phyloP scores from a whole-genome alignment of 1,140 invertebrate genomes.

The Drosophila nannoptera region DNA sequence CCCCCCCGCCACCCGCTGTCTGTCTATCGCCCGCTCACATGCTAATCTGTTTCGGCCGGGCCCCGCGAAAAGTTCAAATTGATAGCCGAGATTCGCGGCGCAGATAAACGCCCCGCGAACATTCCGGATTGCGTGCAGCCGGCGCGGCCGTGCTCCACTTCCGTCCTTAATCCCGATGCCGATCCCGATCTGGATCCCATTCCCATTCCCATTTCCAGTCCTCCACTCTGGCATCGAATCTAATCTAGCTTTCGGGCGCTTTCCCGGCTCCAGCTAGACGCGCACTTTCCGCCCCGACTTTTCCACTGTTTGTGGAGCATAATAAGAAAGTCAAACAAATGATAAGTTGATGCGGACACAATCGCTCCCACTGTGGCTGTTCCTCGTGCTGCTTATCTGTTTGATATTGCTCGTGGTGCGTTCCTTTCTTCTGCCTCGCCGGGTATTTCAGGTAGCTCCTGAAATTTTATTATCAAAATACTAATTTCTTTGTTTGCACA shows the following conservation, averaged over 20 bases:
- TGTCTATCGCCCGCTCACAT: constrained; percentile 21
- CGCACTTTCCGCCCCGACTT: constrained; percentile 13
- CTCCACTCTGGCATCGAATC: neutral
- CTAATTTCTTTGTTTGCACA: constrained; percentile 76
- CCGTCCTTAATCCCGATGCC: constrained; percentile 14
- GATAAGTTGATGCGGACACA: constrained; percentile 73
- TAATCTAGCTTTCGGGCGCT: neutral
- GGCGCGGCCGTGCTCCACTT: constrained; percentile 43
- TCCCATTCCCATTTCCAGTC: neutral
- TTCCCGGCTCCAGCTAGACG: neutral
- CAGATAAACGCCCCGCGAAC: constrained; percentile 62
- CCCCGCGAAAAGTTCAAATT: constrained; percentile 69
- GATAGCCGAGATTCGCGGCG: constrained; percentile 68
- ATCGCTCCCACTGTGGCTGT: constrained; percentile 50
- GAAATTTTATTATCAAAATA: constrained; percentile 78
- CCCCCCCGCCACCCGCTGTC: neutral
- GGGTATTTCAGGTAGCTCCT: constrained; percentile 70
- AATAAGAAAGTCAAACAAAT: constrained; percentile 76
- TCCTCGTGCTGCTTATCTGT: constrained; percentile 57
- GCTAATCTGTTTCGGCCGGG: constrained; percentile 63
- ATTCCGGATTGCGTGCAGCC: constrained; percentile 68
- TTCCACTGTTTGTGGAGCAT: constrained; percentile 72
- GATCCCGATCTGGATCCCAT: neutral
- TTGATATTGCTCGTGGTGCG: constrained; percentile 48
- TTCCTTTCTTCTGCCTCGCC: constrained; percentile 38